Percentiles rank a stretch among this genome's conserved stretches.
Conservation (phyloP, 2,888 invertebrate genomes). For the Phragmatobia fuliginosa region DNA sequence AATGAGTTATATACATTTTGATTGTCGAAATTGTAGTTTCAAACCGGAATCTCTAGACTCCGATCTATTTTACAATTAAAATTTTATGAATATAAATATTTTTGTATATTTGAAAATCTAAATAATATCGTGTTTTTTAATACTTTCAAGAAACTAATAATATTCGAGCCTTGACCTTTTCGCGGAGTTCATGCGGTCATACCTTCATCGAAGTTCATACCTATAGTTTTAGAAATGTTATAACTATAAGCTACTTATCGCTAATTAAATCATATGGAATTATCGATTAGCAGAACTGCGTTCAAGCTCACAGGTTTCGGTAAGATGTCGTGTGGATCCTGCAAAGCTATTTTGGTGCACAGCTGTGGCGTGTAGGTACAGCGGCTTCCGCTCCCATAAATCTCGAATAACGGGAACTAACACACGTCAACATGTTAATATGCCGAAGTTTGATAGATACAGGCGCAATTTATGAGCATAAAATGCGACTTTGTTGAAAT, state of each 20-base stretch:
- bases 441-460: conserved; percentile 33
- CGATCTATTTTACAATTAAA: conserved; percentile 44
- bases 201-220: no score
- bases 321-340: conserved; percentile 30
- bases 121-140: conserved; percentile 22
- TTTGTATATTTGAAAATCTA: conserved; percentile 25
- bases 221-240: conserved; percentile 32
- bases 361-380: conserved; percentile 32
- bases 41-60: conserved; percentile 40
- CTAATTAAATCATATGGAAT: conserved; percentile 46
- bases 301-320: conserved; percentile 18
- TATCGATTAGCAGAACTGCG: conserved; percentile 26
- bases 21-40: conserved; percentile 46
- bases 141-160: conserved; percentile 35
- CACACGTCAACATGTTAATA: conserved; percentile 50
- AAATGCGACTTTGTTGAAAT: conserved; percentile 12
- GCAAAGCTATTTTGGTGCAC: conserved; percentile 37
- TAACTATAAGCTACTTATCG: conserved; percentile 46
- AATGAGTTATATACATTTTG: conserved; percentile 54
- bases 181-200: conserved; percentile 26
- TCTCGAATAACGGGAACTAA: conserved; percentile 46
- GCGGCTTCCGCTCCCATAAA: conserved; percentile 49
- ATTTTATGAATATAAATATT: conserved; percentile 32
- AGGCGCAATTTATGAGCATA: conserved; percentile 30
- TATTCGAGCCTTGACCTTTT: conserved; percentile 47